phyloP scores from a whole-genome alignment of 2,888 invertebrate genomes.

The Vesta saturnalis region DNA sequence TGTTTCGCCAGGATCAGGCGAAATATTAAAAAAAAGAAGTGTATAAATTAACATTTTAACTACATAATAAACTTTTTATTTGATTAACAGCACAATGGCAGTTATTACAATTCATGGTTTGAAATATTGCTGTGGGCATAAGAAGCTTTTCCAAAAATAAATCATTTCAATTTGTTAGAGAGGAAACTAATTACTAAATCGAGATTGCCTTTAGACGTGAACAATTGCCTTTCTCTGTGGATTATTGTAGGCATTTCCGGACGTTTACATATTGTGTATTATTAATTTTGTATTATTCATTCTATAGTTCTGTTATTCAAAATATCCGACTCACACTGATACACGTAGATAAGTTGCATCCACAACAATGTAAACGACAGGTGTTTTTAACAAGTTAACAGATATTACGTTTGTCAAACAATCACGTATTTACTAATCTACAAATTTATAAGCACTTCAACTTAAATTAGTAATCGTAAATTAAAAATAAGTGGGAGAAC shows the following conservation, averaged over 20 bases:
- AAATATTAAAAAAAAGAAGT: no score
- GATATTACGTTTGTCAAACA: no score
- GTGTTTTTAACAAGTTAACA: neutral
- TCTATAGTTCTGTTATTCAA: neutral
- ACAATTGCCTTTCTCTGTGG: slow-evolving; percentile 8
- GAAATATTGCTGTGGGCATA: slow-evolving; percentile 17
- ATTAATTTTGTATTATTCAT: slow-evolving; percentile 10
- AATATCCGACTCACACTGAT: neutral
- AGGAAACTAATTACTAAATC: slow-evolving; percentile 6
- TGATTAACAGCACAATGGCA: slow-evolving; percentile 15
- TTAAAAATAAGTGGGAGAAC: no score
- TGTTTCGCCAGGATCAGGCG: no score
- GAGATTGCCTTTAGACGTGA: slow-evolving; percentile 15
- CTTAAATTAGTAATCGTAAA: no score
- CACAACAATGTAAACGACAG: neutral
- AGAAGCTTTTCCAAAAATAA: slow-evolving; percentile 29
- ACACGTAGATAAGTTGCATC: neutral
- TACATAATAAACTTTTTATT: slow-evolving; percentile 3
- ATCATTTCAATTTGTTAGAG: slow-evolving; percentile 19
- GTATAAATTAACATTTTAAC: no score
- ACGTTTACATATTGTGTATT: slow-evolving; percentile 15
- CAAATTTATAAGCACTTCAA: no score
- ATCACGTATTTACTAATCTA: no score
- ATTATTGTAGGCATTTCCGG: slow-evolving; percentile 12
- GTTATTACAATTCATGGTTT: slow-evolving; percentile 15